A percentile compares a stretch with the other conserved stretches of the same genome.
phyloP scores from a whole-genome alignment of 2,797 vertebrate species.

The Girardinus metallicus region DNA sequence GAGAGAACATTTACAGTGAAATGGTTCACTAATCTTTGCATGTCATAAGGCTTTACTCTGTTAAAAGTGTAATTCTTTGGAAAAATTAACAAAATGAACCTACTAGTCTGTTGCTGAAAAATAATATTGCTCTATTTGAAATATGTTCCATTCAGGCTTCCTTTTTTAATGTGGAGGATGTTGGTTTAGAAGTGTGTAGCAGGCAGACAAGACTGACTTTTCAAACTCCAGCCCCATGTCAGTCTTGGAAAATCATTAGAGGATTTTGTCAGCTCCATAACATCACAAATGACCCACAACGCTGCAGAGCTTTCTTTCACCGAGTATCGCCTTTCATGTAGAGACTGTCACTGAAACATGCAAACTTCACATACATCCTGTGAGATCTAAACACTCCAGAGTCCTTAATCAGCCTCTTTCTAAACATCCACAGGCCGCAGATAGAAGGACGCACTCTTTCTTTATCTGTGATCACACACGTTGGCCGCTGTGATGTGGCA shows the following conservation, averaged over 20 bases:
- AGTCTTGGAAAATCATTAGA: conserved; percentile 70
- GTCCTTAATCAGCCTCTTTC: conserved; percentile 73
- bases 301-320: conserved; percentile 30
- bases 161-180: background rate
- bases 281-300: conserved; percentile 64
- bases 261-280: conserved; percentile 56
- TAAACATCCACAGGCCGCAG: conserved; percentile 68
- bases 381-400: conserved; percentile 70
- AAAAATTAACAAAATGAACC: background rate
- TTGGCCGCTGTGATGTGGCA: conserved; percentile 55
- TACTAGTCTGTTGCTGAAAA: background rate
- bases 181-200: conserved; percentile 19
- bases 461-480: conserved; percentile 45
- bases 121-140: background rate
- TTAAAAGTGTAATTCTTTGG: background rate
- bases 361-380: conserved; percentile 75
- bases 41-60: background rate
- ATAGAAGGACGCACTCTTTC: conserved; percentile 49
- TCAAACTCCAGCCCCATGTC: conserved; percentile 24
- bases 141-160: background rate
- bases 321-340: conserved; percentile 68
- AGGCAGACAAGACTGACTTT: conserved; percentile 7
- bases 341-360: conserved; percentile 69
- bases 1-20: background rate
- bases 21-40: background rate